These are phyloP conservation scores for Scomberomorus guttatus DNA, from an alignment of 2,797 vertebrate species.

Conservation along the genomic window DNA sequence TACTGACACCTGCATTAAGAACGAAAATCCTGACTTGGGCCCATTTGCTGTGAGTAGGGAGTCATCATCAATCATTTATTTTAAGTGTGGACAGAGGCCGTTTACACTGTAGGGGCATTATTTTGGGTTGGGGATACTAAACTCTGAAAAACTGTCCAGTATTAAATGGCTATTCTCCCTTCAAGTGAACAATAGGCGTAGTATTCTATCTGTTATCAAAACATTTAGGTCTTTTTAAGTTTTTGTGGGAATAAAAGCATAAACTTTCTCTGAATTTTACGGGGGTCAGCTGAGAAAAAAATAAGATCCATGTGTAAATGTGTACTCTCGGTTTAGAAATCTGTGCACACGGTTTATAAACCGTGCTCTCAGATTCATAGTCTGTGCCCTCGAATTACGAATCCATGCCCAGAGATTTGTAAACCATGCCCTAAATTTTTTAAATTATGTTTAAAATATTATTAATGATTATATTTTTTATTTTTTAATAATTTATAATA, in stretches of 20 bases:
- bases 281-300: no score
- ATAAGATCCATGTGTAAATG: no score
- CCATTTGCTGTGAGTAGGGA: constrained; percentile 75
- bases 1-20: constrained; percentile 85
- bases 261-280: not conserved
- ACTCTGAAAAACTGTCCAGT: constrained; percentile 23
- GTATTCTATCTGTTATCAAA: constrained; percentile 7
- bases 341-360: no score
- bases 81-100: constrained; percentile 53
- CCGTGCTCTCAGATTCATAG: no score
- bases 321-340: no score
- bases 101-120: constrained; percentile 60
- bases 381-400: no score
- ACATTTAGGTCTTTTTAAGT: not conserved
- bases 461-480: no score
- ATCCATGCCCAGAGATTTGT: no score
- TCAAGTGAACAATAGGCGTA: constrained; percentile 5
- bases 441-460: no score
- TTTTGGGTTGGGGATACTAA: constrained; percentile 54
- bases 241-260: not conserved
- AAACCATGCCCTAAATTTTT: no score
- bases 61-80: constrained; percentile 84
- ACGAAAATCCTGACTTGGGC: constrained; percentile 77
- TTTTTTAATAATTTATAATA: no score
- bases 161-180: constrained; percentile 38